These are phyloP conservation scores for Aradophagus sp. DNA, from an alignment of 1,140 invertebrate genomes.

Conservation along the genomic window DNA sequence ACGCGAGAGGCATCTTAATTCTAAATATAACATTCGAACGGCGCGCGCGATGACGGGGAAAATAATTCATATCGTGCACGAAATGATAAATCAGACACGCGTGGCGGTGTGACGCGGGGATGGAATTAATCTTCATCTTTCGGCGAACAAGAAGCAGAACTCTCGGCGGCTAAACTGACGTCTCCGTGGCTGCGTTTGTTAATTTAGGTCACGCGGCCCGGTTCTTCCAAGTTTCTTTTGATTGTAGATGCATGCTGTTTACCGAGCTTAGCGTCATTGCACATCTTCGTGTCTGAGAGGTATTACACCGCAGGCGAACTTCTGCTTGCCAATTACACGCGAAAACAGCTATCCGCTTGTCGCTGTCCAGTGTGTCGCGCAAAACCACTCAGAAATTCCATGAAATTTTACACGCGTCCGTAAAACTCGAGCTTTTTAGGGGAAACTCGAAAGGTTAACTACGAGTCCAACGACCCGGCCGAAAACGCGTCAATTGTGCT, in stretches of 20 bases:
- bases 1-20: too few species aligned
- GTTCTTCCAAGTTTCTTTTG: slow-evolving; percentile 54
- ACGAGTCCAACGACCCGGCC: slow-evolving; percentile 12
- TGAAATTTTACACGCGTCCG: slow-evolving; percentile 65
- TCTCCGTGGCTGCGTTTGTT: slow-evolving; percentile 30
- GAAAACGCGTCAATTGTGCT: slow-evolving; percentile 13
- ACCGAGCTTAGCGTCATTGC: slow-evolving; percentile 57
- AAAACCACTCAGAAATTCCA: slow-evolving; percentile 68
- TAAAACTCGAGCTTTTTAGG: slow-evolving; percentile 61
- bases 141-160: slow-evolving; percentile 30
- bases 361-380: slow-evolving; percentile 41
- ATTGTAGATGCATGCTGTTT: slow-evolving; percentile 65
- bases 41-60: too few species aligned
- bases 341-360: slow-evolving; percentile 38
- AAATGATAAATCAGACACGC: slow-evolving; percentile 32
- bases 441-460: slow-evolving; percentile 19
- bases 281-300: slow-evolving; percentile 57
- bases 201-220: slow-evolving; percentile 54
- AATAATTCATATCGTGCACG: slow-evolving; percentile 19
- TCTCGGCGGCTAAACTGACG: slow-evolving; percentile 3
- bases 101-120: slow-evolving; percentile 9
- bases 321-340: slow-evolving; percentile 46
- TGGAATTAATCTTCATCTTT: slow-evolving; percentile 40
- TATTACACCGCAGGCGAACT: slow-evolving; percentile 57
- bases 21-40: too few species aligned